Evolutionary conservation across 2,888 invertebrate species (phyloP), one percentile per base, ranked within the genome.

Genomic region (Habroteleia sp.): DNA sequence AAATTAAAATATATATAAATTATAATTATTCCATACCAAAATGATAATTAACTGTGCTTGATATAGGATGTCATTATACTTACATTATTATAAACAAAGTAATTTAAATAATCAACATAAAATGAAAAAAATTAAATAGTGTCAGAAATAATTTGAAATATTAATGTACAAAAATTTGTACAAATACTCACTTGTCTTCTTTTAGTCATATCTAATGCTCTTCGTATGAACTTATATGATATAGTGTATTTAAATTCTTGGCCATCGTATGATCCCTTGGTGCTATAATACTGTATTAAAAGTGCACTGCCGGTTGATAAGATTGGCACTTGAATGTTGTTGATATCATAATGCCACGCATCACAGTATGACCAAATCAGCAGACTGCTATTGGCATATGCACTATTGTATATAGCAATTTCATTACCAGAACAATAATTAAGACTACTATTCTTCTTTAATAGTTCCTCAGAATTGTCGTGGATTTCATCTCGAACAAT

Each of bases 291-390:
- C 66, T 84, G 85, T 48, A 85, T 81, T 29, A 85, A 71, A 31
- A 85, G 65, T 33, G 79, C 74, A 46, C 81, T 85, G 16, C 84
- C 84, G 11, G 72, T 81, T 4, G 85, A 85, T 2, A 80, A 80
- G 10, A 85, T 81, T 25, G 85, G 85, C 25, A 85, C 83, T 79
- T 81, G 78, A 23, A 85, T 84, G 54, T 85, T 84, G 74, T 85
- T 85, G 65, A 85, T 85, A 52, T 85, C 84, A 48, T 77, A 78
- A 42, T 85, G 84, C 17, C 82, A 80, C n/a, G 79, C 77, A 25
- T 85, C 85, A 65, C 85, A 85, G 63, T 83, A 85, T 3, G 85
- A 85, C 85, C 85, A 85, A 68, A 84, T 76, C 16, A 85, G 63
- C 8, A 80, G 76, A 10, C 81, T 84, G 27, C 77, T 78, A 35